Percentiles rank a stretch among this genome's conserved stretches.
Evolutionary conservation across 2,888 invertebrate genomes (phyloP).

Genomic region (Dicyrtomina minuta): DNA sequence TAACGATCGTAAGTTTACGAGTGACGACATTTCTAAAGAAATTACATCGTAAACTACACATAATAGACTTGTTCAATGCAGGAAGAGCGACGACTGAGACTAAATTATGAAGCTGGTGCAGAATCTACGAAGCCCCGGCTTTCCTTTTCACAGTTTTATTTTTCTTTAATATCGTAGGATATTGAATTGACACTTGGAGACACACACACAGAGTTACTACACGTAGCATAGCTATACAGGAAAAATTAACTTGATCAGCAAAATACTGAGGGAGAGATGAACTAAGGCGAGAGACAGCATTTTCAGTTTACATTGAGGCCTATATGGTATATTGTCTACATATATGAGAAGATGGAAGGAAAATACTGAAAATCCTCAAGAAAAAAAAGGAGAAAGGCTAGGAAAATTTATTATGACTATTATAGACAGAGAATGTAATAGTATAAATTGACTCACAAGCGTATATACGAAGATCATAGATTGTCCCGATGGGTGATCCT

Average conservation of each 20-base stretch:
- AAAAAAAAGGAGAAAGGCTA: background rate
- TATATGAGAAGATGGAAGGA: background rate
- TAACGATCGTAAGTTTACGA: background rate
- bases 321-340: no score
- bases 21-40: background rate
- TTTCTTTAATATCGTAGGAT: background rate
- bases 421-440: background rate
- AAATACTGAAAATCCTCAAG: background rate
- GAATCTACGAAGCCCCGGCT: no score
- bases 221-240: background rate
- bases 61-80: background rate
- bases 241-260: no score
- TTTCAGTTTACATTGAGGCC: background rate
- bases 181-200: background rate
- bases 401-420: background rate
- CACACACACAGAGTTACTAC: background rate
- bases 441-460: constrained; percentile 66
- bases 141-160: background rate
- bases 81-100: no score
- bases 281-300: background rate
- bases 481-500: constrained; percentile 87
- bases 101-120: no score
- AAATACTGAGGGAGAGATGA: background rate
- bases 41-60: constrained; percentile 2
- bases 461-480: constrained; percentile 83